phyloP scores from a whole-genome alignment of 2,797 vertebrate species.

The Ctenopoma kingsleyae region DNA sequence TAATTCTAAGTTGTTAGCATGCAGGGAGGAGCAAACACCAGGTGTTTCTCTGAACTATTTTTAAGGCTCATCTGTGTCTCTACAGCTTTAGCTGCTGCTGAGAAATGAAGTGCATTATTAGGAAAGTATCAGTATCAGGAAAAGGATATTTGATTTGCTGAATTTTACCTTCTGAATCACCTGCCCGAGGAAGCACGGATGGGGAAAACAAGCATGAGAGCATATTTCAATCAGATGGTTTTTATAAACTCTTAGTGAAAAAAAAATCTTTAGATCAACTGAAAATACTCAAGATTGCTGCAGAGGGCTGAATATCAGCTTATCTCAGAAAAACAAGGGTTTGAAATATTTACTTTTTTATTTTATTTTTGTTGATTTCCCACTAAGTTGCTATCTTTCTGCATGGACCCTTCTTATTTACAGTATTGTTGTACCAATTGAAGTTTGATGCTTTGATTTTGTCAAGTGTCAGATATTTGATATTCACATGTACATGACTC shows the following conservation, averaged over 20 bases:
- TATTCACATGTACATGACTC: conserved; percentile 28
- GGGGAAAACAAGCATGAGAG: conserved; percentile 7
- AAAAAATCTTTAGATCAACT: conserved; percentile 52
- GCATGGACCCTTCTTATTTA: not conserved
- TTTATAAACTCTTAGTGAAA: conserved; percentile 60
- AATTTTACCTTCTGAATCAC: conserved; percentile 50
- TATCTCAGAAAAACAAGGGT: not conserved
- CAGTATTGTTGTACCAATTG: not conserved
- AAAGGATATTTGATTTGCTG: conserved; percentile 70
- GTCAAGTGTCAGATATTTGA: conserved; percentile 26
- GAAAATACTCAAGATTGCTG: conserved; percentile 33
- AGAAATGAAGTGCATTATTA: conserved; percentile 66
- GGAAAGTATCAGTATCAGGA: conserved; percentile 50
- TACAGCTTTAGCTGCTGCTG: conserved; percentile 53
- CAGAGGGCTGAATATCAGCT: conserved; percentile 15
- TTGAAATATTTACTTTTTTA: not conserved
- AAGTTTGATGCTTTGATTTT: not conserved
- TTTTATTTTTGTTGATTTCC: conserved; percentile 41
- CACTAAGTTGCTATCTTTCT: not conserved
- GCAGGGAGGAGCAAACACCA: conserved; percentile 48
- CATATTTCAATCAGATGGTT: conserved; percentile 51
- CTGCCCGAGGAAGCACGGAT: conserved; percentile 43
- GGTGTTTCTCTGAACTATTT: conserved; percentile 44
- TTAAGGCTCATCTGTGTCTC: conserved; percentile 49
- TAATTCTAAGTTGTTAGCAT: conserved; percentile 9